phyloP scores from a whole-genome alignment of 2,888 invertebrate genomes.

The Synergus laeviventris region DNA sequence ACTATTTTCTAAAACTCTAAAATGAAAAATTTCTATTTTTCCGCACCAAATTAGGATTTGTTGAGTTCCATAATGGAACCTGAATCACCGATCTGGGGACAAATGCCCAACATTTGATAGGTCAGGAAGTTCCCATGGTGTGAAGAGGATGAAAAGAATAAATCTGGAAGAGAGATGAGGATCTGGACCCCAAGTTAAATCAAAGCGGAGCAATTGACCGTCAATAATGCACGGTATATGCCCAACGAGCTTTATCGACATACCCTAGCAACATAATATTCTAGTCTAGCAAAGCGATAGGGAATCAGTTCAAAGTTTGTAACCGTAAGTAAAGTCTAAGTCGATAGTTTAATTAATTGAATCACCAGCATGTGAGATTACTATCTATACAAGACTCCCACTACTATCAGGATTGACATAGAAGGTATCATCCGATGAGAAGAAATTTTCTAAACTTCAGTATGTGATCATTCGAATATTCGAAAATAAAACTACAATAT shows the following conservation, averaged over 20 bases:
- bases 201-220: slow-evolving; percentile 3
- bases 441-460: background rate
- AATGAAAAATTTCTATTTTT: background rate
- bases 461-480: slow-evolving; percentile 41
- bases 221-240: background rate
- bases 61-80: background rate
- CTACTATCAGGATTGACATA: slow-evolving; percentile 17
- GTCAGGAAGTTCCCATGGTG: background rate
- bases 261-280: slow-evolving; percentile 23
- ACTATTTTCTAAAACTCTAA: background rate
- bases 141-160: background rate
- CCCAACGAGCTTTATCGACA: slow-evolving; percentile 13
- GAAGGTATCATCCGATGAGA: slow-evolving; percentile 18
- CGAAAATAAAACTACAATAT: background rate
- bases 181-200: background rate
- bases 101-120: background rate
- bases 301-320: background rate
- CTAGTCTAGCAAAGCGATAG: slow-evolving; percentile 1
- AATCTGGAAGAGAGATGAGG: background rate
- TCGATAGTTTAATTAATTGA: slow-evolving; percentile 34
- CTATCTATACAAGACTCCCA: background rate
- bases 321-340: slow-evolving; percentile 8
- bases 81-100: background rate
- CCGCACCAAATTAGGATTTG: background rate
- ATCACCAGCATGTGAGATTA: slow-evolving; percentile 16